Conservation (phyloP, 2,113 vertebrate genomes). For the Epinephelus cyanopodus region DNA sequence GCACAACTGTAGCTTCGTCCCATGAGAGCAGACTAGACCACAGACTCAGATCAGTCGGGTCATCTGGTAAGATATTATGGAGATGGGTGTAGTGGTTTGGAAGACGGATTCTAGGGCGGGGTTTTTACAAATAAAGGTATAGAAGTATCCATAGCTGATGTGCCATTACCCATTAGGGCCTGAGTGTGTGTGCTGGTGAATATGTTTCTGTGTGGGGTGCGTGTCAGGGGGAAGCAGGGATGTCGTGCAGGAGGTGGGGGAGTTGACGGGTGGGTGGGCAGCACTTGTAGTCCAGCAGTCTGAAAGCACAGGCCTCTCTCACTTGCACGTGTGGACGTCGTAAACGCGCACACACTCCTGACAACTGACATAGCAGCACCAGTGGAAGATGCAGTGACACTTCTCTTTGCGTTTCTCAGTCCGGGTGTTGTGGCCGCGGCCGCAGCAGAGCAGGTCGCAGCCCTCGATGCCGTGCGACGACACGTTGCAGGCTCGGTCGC, state of each 20-base stretch:
- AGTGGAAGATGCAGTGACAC: slow-evolving; percentile 99
- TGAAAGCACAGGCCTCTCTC: slow-evolving; percentile 48
- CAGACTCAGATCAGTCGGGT: slow-evolving; percentile 11
- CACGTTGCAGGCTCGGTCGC: slow-evolving; percentile 96
- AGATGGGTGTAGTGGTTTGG: slow-evolving; percentile 38
- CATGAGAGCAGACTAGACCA: slow-evolving; percentile 3
- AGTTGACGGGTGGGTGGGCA: slow-evolving; percentile 22
- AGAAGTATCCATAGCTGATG: slow-evolving; percentile 65
- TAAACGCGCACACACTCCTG: slow-evolving; percentile 96
- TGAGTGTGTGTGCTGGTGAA: slow-evolving; percentile 40
- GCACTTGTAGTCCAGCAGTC: slow-evolving; percentile 68
- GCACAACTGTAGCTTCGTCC: slow-evolving; percentile 50
- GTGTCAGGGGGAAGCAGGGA: slow-evolving; percentile 11
- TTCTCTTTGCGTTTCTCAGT: slow-evolving; percentile 99
- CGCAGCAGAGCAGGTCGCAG: slow-evolving; percentile 97
- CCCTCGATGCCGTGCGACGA: slow-evolving; percentile 98
- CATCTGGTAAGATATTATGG: slow-evolving; percentile 10
- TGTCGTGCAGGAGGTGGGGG: slow-evolving; percentile 40
- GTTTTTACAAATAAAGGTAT: slow-evolving; percentile 42
- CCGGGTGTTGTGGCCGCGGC: slow-evolving; percentile 97
- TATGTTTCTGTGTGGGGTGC: slow-evolving; percentile 1
- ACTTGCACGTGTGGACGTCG: slow-evolving; percentile 98
- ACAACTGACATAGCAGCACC: slow-evolving; percentile 99
- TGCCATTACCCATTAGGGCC: slow-evolving; percentile 56
- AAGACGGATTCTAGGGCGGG: slow-evolving; percentile 44